A percentile compares a stretch with the other conserved stretches of the same genome.
These are phyloP conservation scores for Molossus molossus DNA, from an alignment of 2,797 vertebrate species.

Conservation along the genomic window DNA sequence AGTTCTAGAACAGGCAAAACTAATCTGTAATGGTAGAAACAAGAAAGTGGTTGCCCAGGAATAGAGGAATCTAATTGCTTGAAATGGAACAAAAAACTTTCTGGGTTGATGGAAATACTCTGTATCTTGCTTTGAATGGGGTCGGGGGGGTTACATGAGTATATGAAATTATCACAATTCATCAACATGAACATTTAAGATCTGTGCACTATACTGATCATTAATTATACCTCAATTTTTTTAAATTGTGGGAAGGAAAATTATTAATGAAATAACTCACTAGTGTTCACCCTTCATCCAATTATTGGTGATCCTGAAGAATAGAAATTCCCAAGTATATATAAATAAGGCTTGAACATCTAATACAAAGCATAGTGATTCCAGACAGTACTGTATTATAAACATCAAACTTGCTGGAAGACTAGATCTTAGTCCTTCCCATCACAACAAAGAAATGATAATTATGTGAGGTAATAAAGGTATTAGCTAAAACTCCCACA, in stretches of 20 bases:
- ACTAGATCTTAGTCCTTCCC: background rate
- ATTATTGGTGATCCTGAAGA: background rate
- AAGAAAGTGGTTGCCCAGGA: too few relatives aligned
- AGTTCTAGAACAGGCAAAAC: too few relatives aligned
- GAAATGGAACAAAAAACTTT: background rate
- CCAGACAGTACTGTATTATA: background rate
- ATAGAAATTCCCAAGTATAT: background rate
- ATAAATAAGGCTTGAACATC: background rate
- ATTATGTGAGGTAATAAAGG: background rate
- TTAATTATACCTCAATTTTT: constrained; percentile 18
- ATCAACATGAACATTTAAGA: background rate
- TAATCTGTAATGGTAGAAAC: too few relatives aligned
- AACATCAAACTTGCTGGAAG: background rate
- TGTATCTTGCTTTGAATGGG: background rate
- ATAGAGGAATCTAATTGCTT: too few relatives aligned
- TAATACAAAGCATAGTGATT: background rate
- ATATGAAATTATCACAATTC: background rate
- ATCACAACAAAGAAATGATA: background rate
- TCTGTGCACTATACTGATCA: background rate
- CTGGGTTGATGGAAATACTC: background rate
- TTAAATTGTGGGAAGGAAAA: background rate
- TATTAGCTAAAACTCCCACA: background rate
- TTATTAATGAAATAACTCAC: background rate
- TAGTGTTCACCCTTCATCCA: background rate
- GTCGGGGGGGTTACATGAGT: background rate